phyloP scores from a whole-genome alignment of 2,888 invertebrate genomes.

The Drosophila borborema region DNA sequence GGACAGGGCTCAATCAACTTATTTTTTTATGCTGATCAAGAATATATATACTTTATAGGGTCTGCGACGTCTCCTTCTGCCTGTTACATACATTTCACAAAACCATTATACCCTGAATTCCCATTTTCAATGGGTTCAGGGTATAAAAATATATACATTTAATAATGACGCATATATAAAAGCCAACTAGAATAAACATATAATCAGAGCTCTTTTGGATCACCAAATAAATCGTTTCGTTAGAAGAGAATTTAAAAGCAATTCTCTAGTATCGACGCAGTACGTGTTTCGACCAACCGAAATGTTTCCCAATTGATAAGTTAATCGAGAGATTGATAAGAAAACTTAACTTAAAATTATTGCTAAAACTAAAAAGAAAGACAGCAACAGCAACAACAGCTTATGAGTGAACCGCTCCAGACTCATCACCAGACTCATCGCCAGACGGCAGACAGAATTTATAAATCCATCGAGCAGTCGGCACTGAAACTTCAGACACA shows the following conservation, averaged over 20 bases:
- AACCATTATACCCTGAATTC: too few relatives aligned
- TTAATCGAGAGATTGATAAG: conserved; percentile 44
- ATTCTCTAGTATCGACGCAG: background rate
- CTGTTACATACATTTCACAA: too few relatives aligned
- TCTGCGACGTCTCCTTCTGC: too few relatives aligned
- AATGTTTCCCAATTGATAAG: conserved; percentile 58
- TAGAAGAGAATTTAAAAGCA: background rate
- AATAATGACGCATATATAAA: background rate
- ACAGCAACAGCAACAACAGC: background rate
- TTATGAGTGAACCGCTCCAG: conserved; percentile 5
- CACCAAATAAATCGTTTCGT: background rate
- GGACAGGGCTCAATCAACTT: too few relatives aligned
- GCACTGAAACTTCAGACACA: conserved; percentile 53
- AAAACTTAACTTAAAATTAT: conserved; percentile 13
- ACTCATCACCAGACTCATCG: conserved; percentile 1
- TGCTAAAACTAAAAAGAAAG: conserved; percentile 2
- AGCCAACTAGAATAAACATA: background rate
- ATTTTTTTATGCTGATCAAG: too few relatives aligned
- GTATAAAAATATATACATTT: too few relatives aligned
- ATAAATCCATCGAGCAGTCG: conserved; percentile 59
- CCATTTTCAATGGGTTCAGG: too few relatives aligned
- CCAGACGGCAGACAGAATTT: conserved; percentile 49
- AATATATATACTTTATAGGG: too few relatives aligned
- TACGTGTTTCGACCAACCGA: conserved; percentile 43
- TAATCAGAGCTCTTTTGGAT: background rate